A percentile compares a stretch with the other conserved stretches of the same genome.
Evolutionary conservation across 2,888 invertebrate species (phyloP).

Genomic region (Chrysolina haemoptera): DNA sequence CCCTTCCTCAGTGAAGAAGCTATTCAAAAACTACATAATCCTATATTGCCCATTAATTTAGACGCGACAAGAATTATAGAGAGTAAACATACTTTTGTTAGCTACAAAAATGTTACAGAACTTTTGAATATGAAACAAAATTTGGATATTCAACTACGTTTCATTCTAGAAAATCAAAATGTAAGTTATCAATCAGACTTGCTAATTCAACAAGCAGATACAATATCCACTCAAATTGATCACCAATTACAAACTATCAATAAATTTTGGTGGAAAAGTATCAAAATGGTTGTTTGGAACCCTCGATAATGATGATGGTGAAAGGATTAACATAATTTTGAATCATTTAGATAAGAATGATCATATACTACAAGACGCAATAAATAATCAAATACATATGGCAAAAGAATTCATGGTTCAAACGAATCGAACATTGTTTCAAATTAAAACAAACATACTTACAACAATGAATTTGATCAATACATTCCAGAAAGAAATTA

Average conservation of each 20-base stretch:
- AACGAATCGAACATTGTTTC: background rate
- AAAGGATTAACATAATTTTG: background rate
- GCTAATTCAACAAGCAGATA: background rate
- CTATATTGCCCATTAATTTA: background rate
- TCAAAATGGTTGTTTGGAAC: conserved; percentile 11
- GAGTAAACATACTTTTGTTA: conserved; percentile 6
- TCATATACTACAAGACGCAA: background rate
- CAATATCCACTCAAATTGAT: background rate
- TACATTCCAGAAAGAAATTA: background rate
- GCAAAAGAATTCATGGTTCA: background rate
- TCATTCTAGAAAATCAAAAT: background rate
- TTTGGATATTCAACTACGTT: background rate
- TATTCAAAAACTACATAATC: conserved; percentile 5
- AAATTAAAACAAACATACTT: background rate
- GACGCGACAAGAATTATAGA: background rate
- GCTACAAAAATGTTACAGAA: background rate
- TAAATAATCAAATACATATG: background rate
- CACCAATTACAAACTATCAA: background rate
- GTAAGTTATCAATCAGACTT: background rate
- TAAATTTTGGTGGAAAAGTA: conserved; percentile 2
- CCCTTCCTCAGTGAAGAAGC: background rate
- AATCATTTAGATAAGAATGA: conserved; percentile 3
- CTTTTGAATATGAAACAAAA: background rate
- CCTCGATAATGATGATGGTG: background rate
- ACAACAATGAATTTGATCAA: background rate